phyloP scores from a whole-genome alignment of 2,797 vertebrate genomes.

The Cirrhinus molitorella region DNA sequence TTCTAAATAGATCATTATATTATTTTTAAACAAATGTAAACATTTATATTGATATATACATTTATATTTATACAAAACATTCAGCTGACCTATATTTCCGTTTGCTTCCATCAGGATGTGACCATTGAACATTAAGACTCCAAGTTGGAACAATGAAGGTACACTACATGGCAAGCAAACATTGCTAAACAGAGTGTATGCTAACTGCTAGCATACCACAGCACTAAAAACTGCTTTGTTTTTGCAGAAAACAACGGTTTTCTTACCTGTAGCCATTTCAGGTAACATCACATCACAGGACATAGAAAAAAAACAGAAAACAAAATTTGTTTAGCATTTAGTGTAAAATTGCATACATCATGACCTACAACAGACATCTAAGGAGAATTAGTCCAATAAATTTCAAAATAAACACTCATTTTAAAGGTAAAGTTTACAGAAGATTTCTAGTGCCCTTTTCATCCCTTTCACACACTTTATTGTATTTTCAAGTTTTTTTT shows the following conservation, averaged over 20 bases:
- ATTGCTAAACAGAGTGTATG: background rate
- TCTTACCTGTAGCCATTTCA: constrained; percentile 22
- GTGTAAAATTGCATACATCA: background rate
- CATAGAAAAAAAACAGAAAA: constrained; percentile 2
- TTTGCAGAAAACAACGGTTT: background rate
- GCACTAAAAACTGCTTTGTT: background rate
- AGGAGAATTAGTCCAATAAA: background rate
- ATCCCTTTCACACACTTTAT: background rate
- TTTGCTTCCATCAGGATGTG: background rate
- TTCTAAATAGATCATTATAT: too few species aligned
- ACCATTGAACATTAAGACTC: background rate
- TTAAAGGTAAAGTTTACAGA: too few species aligned
- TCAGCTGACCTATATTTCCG: background rate
- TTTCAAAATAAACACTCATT: background rate
- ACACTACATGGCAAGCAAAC: background rate
- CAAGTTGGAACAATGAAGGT: background rate
- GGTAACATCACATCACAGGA: background rate
- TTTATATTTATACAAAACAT: background rate
- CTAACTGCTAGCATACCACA: background rate
- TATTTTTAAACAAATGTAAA: too few species aligned
- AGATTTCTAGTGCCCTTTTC: too few species aligned
- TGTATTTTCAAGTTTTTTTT: background rate
- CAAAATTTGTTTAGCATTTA: background rate
- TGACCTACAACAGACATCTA: background rate
- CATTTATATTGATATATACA: too few species aligned